Conservation (phyloP, 2,888 invertebrate species). For the Tachina fera region DNA sequence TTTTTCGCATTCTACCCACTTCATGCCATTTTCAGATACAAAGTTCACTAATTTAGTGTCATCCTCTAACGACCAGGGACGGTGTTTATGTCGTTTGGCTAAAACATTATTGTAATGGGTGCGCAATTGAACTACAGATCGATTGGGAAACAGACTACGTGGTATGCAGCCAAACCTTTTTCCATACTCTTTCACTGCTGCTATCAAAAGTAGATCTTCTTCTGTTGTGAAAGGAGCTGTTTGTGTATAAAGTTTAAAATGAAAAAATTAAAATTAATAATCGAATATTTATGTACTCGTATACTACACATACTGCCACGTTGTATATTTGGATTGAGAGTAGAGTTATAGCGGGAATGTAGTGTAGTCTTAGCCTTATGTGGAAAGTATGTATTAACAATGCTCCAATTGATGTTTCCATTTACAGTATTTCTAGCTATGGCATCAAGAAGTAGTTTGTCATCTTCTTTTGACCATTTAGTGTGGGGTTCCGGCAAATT, state of each 20-base stretch:
- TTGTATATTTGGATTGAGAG: conserved; percentile 78
- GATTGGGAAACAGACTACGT: conserved; percentile 85
- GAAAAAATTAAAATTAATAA: neutral
- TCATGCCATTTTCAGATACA: conserved; percentile 83
- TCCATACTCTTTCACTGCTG: conserved; percentile 86
- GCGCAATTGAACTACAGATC: conserved; percentile 86
- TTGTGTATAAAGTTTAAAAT: neutral
- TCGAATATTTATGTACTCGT: neutral
- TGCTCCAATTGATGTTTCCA: conserved; percentile 89
- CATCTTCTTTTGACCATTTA: conserved; percentile 88
- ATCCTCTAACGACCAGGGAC: conserved; percentile 86
- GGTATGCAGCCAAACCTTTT: conserved; percentile 85
- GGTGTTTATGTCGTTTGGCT: conserved; percentile 80
- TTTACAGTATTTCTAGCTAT: conserved; percentile 87
- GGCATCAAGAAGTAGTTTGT: conserved; percentile 85
- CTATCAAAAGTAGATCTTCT: conserved; percentile 87
- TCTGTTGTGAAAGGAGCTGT: conserved; percentile 85
- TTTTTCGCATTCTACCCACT: conserved; percentile 84
- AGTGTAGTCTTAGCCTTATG: conserved; percentile 87
- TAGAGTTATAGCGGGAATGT: conserved; percentile 85
- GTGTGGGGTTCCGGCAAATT: conserved; percentile 58
- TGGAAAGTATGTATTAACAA: conserved; percentile 86
- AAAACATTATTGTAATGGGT: conserved; percentile 85
- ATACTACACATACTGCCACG: conserved; percentile 74
- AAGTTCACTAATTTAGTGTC: conserved; percentile 85